Percentiles rank a stretch among this genome's conserved stretches.
These are phyloP conservation scores for Drusus annulatus DNA, from an alignment of 1,140 invertebrate species.

Conservation along the genomic window DNA sequence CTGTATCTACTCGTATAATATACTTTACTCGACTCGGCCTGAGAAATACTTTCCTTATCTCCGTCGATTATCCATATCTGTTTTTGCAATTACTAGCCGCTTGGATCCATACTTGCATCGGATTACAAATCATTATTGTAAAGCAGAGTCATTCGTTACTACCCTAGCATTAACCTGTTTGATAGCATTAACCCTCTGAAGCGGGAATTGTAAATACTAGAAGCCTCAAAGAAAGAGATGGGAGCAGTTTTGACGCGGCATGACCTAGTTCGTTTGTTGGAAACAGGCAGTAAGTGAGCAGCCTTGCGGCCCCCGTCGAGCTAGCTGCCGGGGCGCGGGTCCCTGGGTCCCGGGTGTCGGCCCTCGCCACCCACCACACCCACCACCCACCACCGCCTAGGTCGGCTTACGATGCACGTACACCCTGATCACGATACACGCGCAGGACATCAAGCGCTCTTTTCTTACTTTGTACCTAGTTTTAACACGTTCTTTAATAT, in stretches of 20 bases:
- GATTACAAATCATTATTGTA: slow-evolving; percentile 52
- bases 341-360: neutral
- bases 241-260: slow-evolving; percentile 56
- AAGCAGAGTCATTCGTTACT: slow-evolving; percentile 52
- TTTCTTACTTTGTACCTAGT: slow-evolving; percentile 25
- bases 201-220: slow-evolving; percentile 57
- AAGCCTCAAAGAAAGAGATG: slow-evolving; percentile 40
- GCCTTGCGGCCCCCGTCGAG: neutral
- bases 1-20: neutral
- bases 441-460: slow-evolving; percentile 40
- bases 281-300: slow-evolving; percentile 57
- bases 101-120: slow-evolving; percentile 57
- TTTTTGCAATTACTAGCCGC: slow-evolving; percentile 55
- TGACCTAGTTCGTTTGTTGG: slow-evolving; percentile 59
- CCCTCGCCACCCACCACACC: slow-evolving; percentile 7
- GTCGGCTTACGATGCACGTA: neutral
- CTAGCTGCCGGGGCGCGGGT: slow-evolving; percentile 15
- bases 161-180: slow-evolving; percentile 57
- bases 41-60: slow-evolving; percentile 57
- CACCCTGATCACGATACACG: neutral
- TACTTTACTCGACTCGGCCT: slow-evolving; percentile 21
- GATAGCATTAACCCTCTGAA: slow-evolving; percentile 52
- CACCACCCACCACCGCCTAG: slow-evolving; percentile 10
- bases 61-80: slow-evolving; percentile 43
- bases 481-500: slow-evolving; percentile 44